Conservation (phyloP, 2,888 invertebrate genomes). For the Drosophila merina region DNA sequence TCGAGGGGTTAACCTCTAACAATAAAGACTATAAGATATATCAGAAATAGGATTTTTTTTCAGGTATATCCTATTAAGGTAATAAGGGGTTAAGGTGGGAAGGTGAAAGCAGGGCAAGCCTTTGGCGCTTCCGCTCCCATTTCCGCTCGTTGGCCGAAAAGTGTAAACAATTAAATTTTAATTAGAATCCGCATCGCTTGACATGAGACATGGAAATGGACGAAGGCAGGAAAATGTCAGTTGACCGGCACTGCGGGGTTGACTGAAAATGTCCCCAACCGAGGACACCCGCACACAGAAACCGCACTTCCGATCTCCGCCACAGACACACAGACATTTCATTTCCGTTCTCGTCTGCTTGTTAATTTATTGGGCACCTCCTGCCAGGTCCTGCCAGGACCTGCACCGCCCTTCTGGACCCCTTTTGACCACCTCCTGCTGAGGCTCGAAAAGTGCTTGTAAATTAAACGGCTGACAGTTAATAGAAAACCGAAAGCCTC, state of each 20-base stretch:
- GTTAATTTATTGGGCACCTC: conserved; percentile 63
- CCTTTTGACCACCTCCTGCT: conserved; percentile 9
- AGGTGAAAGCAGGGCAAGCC: conserved; percentile 21
- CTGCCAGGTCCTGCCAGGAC: not conserved
- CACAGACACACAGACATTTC: conserved; percentile 42
- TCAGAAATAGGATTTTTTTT: not conserved
- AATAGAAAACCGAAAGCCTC: conserved; percentile 74
- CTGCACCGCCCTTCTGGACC: not conserved
- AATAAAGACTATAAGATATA: too few species aligned
- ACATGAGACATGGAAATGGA: conserved; percentile 48
- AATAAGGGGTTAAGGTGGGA: conserved; percentile 5
- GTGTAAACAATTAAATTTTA: conserved; percentile 79
- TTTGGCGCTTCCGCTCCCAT: conserved; percentile 48
- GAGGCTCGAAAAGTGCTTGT: conserved; percentile 53
- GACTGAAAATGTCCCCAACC: conserved; percentile 1
- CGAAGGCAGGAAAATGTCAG: conserved; percentile 29
- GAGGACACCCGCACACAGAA: conserved; percentile 9
- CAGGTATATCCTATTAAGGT: not conserved
- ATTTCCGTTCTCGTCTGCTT: conserved; percentile 42
- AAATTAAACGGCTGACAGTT: conserved; percentile 72
- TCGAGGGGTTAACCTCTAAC: too few species aligned
- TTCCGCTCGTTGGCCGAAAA: conserved; percentile 67
- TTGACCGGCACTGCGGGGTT: not conserved
- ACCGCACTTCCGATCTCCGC: conserved; percentile 39
- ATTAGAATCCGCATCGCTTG: conserved; percentile 73